phyloP scores from a whole-genome alignment of 2,113 vertebrate species.

The Manacus vitellinus region DNA sequence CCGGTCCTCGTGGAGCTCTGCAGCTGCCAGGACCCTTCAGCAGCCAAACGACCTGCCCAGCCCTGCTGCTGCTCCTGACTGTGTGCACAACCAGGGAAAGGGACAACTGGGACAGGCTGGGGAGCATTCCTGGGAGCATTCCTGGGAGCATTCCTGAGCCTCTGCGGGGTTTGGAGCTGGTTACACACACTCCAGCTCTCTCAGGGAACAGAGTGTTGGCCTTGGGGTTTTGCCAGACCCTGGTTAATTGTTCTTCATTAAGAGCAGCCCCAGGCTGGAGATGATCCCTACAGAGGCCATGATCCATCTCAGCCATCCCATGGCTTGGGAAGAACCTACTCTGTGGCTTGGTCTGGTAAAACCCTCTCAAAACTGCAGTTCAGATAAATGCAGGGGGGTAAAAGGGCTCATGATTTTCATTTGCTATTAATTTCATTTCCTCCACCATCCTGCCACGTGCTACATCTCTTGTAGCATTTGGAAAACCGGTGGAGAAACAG shows the following conservation, averaged over 20 bases:
- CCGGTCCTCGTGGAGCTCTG: neutral
- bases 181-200: neutral
- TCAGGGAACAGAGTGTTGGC: neutral
- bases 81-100: rapidly evolving
- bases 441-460: neutral
- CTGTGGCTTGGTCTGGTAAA: neutral
- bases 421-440: neutral
- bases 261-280: neutral
- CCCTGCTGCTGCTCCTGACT: rapidly evolving
- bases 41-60: neutral
- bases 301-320: rapidly evolving
- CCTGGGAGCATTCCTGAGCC: neutral
- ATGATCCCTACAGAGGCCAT: rapidly evolving
- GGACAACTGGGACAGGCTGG: neutral
- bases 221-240: neutral
- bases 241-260: neutral
- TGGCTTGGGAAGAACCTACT: neutral
- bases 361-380: neutral
- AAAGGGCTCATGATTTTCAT: neutral
- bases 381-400: neutral
- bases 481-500: neutral
- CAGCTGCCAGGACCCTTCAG: neutral
- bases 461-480: neutral
- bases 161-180: neutral
- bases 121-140: neutral